Conservation (phyloP, 2,113 vertebrate genomes). For the Erythrolamprus reginae region DNA sequence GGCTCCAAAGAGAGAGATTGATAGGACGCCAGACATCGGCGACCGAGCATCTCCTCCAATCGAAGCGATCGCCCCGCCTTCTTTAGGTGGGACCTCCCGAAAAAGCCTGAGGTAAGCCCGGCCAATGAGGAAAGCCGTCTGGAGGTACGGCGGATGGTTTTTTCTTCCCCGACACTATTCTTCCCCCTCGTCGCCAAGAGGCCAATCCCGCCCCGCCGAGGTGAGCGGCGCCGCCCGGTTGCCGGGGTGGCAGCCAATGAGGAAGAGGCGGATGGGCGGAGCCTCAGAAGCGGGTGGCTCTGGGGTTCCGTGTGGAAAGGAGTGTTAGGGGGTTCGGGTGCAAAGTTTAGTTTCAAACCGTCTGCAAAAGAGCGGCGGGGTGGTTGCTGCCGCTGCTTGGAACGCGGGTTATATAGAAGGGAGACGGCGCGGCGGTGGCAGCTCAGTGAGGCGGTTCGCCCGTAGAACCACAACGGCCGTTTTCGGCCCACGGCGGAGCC, state of each 20-base stretch:
- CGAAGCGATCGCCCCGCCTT: conserved; percentile 3
- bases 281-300: conserved; percentile 28
- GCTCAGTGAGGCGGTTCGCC: neutral
- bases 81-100: neutral
- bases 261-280: neutral
- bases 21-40: neutral
- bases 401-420: neutral
- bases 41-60: conserved; percentile 3
- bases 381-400: neutral
- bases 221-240: conserved; percentile 2
- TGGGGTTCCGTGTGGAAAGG: conserved; percentile 92
- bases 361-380: conserved; percentile 77
- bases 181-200: no score
- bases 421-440: no score
- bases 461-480: neutral
- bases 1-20: neutral
- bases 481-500: neutral
- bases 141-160: conserved; percentile 28
- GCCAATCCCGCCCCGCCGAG: conserved; percentile 38
- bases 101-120: neutral
- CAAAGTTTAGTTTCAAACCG: conserved; percentile 96
- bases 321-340: conserved; percentile 84
- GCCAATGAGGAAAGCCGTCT: conserved; percentile 36
- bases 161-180: conserved; percentile 40
- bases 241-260: conserved; percentile 47